Evolutionary conservation across 2,888 invertebrate genomes (phyloP), one percentile per base, ranked within the genome.

Genomic region (Acholoe squamosa): DNA sequence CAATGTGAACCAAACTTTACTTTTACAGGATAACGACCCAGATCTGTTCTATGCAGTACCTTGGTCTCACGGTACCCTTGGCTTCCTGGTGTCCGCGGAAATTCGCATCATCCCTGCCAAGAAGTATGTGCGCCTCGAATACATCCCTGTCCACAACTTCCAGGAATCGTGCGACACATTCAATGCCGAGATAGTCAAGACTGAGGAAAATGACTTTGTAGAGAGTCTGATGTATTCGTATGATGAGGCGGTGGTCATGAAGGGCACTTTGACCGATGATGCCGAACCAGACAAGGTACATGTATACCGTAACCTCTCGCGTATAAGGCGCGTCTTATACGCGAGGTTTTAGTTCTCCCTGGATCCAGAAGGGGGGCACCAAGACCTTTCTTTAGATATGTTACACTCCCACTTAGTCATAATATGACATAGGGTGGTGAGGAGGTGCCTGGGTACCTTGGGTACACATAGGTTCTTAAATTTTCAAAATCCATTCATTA

Each of bases 11-110:
- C n/a, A n/a, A n/a, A n/a, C n/a, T n/a, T n/a, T n/a, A n/a, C n/a
- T 61, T 61, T 80, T 92, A 19, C 96, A 97, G 97, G 97, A 97
- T 25, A 97, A 97, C 91, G 97, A 98, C 93, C 95, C 97, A 1
- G 97, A 98, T 92, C 95, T 98, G 77, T 98, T 97, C 95, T 97
- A 97, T 95, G 96, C 97, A 0, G 96, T 98, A 1, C 98, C 98
- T 0, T 98, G 98, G 98, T 98, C 98, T 0, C 97, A 98, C 94
- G 98, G 98, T 7, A 98, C 98, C 0, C 96, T 98, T 7, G 98
- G 98, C 25, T 98, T 98, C 94, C 96, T 98, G 33, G 97, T 98
- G 0, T 94, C 94, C 0, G 98, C 97, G 0, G 97, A 97, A 94
- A 97, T 98, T 84, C 96, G 97, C 95, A 97, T 98, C 43, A 96